phyloP scores from a whole-genome alignment of 2,113 vertebrate species.

The Anarhynchus alexandrinus region DNA sequence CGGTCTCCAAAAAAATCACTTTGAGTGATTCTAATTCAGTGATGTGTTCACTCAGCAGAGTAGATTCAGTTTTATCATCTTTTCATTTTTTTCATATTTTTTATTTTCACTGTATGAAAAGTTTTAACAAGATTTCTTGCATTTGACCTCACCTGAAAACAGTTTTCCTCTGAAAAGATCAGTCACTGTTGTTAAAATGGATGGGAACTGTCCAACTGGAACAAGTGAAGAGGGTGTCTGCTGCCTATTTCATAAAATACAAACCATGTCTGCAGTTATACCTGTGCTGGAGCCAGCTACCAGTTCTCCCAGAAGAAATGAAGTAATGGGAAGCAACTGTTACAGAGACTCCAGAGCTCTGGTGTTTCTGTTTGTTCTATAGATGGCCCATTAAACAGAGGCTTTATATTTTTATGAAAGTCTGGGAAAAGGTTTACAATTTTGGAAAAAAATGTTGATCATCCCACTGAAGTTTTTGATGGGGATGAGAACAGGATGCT shows the following conservation, averaged over 20 bases:
- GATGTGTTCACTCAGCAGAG: background rate
- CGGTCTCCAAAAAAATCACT: background rate
- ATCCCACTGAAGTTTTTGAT: background rate
- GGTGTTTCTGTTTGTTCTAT: background rate
- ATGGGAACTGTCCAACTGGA: background rate
- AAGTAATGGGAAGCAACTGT: background rate
- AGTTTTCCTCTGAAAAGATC: background rate
- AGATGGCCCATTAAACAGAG: background rate
- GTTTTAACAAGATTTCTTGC: background rate
- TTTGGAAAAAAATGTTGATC: background rate
- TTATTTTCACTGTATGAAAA: background rate
- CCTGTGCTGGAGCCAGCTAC: background rate
- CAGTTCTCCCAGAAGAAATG: background rate
- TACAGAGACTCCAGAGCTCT: too few species aligned
- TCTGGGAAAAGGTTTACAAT: background rate
- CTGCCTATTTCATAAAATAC: background rate
- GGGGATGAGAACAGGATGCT: background rate
- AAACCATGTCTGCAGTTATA: accelerated
- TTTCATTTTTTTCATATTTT: background rate
- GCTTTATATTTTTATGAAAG: background rate
- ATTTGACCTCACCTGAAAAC: background rate
- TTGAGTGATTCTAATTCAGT: background rate
- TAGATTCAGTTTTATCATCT: background rate
- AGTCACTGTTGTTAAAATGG: background rate
- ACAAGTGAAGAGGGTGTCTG: background rate